Percentiles rank a stretch among this genome's conserved stretches.
phyloP scores from a whole-genome alignment of 2,888 invertebrate genomes.

The Chloroclystis v-ata region DNA sequence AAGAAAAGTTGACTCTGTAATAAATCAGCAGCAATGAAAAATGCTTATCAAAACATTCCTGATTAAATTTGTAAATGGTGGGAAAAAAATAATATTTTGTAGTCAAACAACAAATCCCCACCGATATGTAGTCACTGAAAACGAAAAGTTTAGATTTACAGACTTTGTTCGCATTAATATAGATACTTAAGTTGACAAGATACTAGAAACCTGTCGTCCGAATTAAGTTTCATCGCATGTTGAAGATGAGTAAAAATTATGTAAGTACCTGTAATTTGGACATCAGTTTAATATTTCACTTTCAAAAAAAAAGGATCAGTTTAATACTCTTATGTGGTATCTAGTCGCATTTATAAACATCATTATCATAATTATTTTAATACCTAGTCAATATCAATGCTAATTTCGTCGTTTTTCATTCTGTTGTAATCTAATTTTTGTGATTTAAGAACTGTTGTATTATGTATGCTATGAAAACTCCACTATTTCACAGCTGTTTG shows the following conservation, averaged over 20 bases:
- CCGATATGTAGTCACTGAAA: no score
- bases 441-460: slow-evolving; percentile 1
- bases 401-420: slow-evolving; percentile 16
- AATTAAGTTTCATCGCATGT: not conserved
- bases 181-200: not conserved
- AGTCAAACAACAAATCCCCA: no score
- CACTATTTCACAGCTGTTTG: no score
- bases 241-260: no score
- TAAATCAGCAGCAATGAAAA: no score
- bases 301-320: no score
- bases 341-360: slow-evolving; percentile 28
- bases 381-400: slow-evolving; percentile 26
- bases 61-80: not conserved
- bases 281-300: no score
- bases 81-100: not conserved
- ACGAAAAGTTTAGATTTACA: not conserved
- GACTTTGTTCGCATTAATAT: not conserved
- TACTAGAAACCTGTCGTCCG: not conserved
- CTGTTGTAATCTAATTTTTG: not conserved
- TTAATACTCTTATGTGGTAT: slow-evolving; percentile 17
- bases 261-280: not conserved
- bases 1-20: no score
- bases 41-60: not conserved
- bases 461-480: not conserved
- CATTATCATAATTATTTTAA: slow-evolving; percentile 26